phyloP scores from a whole-genome alignment of 2,113 vertebrate species.

The Suncus etruscus region DNA sequence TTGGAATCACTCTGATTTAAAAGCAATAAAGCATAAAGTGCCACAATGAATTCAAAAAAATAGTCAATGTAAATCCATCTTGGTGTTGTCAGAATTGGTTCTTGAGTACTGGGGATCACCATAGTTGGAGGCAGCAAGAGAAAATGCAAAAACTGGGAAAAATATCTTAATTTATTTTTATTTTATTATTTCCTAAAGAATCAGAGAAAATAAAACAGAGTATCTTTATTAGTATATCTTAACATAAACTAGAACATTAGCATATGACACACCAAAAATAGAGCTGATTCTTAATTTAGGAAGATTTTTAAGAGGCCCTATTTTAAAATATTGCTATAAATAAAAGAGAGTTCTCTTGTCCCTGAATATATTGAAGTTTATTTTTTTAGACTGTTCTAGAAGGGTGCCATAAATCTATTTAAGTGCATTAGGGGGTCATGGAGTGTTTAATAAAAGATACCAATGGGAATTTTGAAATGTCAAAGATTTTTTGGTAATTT shows the following conservation, averaged over 20 bases:
- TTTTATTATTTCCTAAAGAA: background rate
- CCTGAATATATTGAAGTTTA: background rate
- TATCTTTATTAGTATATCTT: background rate
- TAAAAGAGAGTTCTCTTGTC: background rate
- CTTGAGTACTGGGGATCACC: background rate
- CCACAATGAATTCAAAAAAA: background rate
- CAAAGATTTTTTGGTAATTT: background rate
- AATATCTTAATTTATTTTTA: background rate
- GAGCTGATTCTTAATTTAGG: background rate
- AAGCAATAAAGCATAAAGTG: background rate
- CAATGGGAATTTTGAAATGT: constrained; percentile 21
- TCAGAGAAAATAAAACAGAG: background rate
- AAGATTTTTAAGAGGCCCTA: background rate
- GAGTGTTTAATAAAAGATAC: background rate
- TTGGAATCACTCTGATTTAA: background rate
- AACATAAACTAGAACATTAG: background rate
- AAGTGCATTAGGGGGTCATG: background rate
- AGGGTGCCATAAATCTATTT: background rate
- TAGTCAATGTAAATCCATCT: background rate
- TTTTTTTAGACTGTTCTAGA: background rate
- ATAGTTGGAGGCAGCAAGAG: background rate
- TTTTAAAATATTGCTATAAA: constrained; percentile 1
- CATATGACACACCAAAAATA: background rate
- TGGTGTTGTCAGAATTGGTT: background rate
- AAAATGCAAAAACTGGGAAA: background rate